phyloP scores from a whole-genome alignment of 2,113 vertebrate species.

The Marmota monax region DNA sequence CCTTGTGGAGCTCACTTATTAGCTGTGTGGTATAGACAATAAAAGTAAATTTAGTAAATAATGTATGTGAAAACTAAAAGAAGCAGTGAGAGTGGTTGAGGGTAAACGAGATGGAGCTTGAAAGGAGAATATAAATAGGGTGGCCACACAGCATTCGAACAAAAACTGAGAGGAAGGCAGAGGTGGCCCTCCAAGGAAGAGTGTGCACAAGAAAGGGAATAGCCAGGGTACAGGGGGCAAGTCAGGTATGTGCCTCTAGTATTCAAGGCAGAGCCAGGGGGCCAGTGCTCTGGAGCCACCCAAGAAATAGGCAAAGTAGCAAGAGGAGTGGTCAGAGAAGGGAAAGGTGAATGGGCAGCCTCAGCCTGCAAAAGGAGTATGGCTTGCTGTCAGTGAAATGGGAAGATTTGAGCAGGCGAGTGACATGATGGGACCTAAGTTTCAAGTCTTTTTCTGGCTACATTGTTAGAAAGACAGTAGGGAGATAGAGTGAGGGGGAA shows the following conservation, averaged over 20 bases:
- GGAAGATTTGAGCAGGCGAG: background rate
- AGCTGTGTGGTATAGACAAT: background rate
- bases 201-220: rapidly evolving
- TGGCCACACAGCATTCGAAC: too few relatives aligned
- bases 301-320: background rate
- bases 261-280: too few relatives aligned
- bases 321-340: background rate
- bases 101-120: background rate
- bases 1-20: background rate
- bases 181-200: rapidly evolving
- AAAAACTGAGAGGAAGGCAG: background rate
- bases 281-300: background rate
- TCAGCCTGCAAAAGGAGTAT: background rate
- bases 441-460: background rate
- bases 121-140: background rate
- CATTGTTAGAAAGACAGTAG: background rate
- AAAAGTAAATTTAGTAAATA: background rate
- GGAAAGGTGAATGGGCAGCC: rapidly evolving
- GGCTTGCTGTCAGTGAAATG: background rate
- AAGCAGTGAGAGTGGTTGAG: background rate
- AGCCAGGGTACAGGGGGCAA: too few relatives aligned
- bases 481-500: too few relatives aligned
- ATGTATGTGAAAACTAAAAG: too few relatives aligned
- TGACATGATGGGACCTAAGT: background rate
- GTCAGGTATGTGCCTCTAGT: background rate